These are phyloP conservation scores for Megaceryle alcyon DNA, from an alignment of 2,797 vertebrate species.

Conservation along the genomic window DNA sequence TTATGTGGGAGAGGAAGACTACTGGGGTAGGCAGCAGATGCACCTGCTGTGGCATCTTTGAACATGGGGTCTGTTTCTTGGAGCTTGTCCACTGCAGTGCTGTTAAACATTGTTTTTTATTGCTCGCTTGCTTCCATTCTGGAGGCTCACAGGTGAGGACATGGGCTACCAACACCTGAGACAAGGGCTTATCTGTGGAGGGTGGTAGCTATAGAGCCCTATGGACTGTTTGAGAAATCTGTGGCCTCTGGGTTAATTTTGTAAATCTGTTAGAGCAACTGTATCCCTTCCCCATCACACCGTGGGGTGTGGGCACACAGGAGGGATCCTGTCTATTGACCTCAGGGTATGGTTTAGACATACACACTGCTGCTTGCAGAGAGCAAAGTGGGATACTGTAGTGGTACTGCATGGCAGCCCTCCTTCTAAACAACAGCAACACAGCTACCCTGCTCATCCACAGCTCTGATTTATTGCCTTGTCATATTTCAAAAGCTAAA, in stretches of 20 bases:
- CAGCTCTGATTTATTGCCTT: constrained; percentile 41
- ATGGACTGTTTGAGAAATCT: not conserved
- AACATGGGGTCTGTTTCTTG: rapidly evolving
- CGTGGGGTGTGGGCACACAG: not conserved
- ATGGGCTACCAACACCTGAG: not conserved
- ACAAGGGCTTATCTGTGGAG: rapidly evolving
- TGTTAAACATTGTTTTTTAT: not conserved
- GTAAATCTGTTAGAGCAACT: not conserved
- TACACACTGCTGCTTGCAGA: not conserved
- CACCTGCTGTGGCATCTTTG: not conserved
- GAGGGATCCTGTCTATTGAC: not conserved
- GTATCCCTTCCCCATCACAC: rapidly evolving
- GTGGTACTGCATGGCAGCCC: not conserved
- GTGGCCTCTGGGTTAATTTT: not conserved
- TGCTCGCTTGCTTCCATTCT: not conserved
- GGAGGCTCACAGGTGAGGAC: not conserved
- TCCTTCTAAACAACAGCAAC: not conserved
- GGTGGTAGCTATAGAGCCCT: rapidly evolving
- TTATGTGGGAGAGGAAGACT: not conserved
- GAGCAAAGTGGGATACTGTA: not conserved
- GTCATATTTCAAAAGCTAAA: constrained; percentile 32
- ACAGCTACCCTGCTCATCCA: not conserved
- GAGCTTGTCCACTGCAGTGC: not conserved
- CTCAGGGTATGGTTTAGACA: not conserved
- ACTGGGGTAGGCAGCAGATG: not conserved